Evolutionary conservation across 2,113 vertebrate species (phyloP).

Genomic region (Triplophysa rosa): DNA sequence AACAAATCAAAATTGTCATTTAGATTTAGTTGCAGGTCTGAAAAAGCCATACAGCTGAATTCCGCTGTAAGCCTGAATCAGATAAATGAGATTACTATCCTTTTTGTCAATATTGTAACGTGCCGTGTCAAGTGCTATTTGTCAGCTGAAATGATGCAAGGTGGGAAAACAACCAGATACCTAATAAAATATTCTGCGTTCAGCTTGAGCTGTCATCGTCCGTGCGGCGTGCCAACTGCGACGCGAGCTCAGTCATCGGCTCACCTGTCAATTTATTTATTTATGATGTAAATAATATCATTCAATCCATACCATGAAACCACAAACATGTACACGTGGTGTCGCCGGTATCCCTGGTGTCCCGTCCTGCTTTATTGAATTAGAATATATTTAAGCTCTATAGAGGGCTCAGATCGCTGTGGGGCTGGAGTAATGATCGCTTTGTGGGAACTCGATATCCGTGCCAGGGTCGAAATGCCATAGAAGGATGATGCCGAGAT

Average conservation of each 20-base stretch:
- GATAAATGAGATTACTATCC: slow-evolving; percentile 41
- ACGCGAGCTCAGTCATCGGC: slow-evolving; percentile 27
- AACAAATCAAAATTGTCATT: slow-evolving; percentile 29
- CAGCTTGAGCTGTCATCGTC: slow-evolving; percentile 27
- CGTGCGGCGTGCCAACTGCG: slow-evolving; percentile 18
- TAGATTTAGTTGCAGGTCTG: not conserved
- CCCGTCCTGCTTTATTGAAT: slow-evolving; percentile 38
- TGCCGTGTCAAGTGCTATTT: slow-evolving; percentile 42
- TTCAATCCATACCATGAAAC: slow-evolving; percentile 13
- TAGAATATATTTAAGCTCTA: slow-evolving; percentile 47
- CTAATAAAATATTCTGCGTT: slow-evolving; percentile 31
- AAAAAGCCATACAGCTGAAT: slow-evolving; percentile 1
- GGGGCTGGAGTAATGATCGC: slow-evolving; percentile 36
- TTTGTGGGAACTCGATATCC: slow-evolving; percentile 41
- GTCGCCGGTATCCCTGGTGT: slow-evolving; percentile 18
- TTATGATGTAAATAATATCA: slow-evolving; percentile 40
- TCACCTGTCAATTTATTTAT: slow-evolving; percentile 46
- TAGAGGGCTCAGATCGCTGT: slow-evolving; percentile 31
- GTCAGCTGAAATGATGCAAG: slow-evolving; percentile 50
- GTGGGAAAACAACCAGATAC: slow-evolving; percentile 44
- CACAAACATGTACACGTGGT: not conserved
- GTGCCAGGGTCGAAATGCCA: not conserved
- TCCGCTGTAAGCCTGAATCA: slow-evolving; percentile 5
- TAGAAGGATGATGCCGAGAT: not conserved
- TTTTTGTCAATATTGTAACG: slow-evolving; percentile 37